Conservation (phyloP, 2,797 vertebrate genomes). For the Amblyraja radiata region DNA sequence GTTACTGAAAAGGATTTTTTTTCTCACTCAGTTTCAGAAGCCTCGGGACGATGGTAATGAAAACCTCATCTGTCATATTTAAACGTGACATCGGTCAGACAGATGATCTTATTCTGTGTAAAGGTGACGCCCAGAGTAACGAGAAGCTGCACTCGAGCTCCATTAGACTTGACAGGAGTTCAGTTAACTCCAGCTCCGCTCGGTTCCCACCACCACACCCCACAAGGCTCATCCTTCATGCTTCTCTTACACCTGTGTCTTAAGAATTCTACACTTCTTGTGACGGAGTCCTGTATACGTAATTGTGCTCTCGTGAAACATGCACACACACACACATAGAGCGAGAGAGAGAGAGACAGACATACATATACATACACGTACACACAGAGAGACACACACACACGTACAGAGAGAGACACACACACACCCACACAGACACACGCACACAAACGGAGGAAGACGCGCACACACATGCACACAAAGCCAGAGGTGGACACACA, state of each 20-base stretch:
- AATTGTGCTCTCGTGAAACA: not conserved
- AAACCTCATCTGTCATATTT: slow-evolving; percentile 37
- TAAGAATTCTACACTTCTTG: not conserved
- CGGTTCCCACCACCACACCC: too few relatives aligned
- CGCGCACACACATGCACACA: not conserved
- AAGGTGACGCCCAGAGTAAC: slow-evolving; percentile 32
- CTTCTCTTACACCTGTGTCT: not conserved
- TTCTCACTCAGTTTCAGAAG: slow-evolving; percentile 41
- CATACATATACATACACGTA: not conserved
- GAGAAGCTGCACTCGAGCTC: not conserved
- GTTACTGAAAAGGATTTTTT: slow-evolving; percentile 47
- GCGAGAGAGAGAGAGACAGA: too few relatives aligned
- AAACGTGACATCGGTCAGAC: slow-evolving; percentile 29
- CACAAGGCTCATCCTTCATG: slow-evolving; percentile 5
- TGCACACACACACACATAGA: too few relatives aligned
- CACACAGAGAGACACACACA: too few relatives aligned
- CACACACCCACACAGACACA: too few relatives aligned
- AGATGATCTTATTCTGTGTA: slow-evolving; percentile 30
- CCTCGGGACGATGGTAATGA: slow-evolving; percentile 39
- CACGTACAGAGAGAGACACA: too few relatives aligned
- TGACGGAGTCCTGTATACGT: too few relatives aligned
- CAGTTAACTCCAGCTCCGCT: slow-evolving; percentile 20
- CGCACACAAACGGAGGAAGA: too few relatives aligned
- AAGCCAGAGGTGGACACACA: not conserved
- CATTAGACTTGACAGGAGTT: slow-evolving; percentile 24